Percentiles rank a stretch among this genome's conserved stretches.
These are phyloP conservation scores for Orchesella cincta DNA, from an alignment of 1,140 invertebrate genomes.

Conservation along the genomic window DNA sequence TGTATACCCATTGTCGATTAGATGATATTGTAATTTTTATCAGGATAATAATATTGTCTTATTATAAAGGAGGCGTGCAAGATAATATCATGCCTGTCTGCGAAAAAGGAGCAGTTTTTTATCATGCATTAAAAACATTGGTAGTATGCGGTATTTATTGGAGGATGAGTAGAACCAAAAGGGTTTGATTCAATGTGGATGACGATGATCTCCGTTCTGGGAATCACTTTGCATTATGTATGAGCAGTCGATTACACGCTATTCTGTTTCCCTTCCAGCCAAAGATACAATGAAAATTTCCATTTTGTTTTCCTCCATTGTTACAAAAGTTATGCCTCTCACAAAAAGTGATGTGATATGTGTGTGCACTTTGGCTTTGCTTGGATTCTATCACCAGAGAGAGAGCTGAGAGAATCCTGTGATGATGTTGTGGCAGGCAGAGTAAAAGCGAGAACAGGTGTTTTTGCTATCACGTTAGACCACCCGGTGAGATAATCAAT, in stretches of 20 bases:
- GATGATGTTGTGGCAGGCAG: neutral
- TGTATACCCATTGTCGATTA: neutral
- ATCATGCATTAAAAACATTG: neutral
- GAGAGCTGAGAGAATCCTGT: no score
- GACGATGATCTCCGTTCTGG: neutral
- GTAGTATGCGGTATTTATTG: neutral
- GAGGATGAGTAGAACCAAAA: neutral
- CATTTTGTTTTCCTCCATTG: no score
- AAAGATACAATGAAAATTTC: neutral
- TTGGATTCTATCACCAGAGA: no score
- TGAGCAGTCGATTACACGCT: conserved; percentile 9
- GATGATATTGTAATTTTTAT: conserved; percentile 12
- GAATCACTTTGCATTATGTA: conserved; percentile 13
- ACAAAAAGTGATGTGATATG: no score
- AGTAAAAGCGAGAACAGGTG: neutral
- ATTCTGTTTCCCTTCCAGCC: conserved; percentile 1
- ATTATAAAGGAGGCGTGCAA: conserved; percentile 5
- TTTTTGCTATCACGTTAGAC: conserved; percentile 21
- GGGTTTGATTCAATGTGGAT: neutral
- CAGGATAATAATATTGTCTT: conserved; percentile 12
- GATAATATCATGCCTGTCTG: conserved; percentile 3
- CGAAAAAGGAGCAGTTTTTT: conserved; percentile 12
- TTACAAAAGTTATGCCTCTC: no score
- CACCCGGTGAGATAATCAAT: conserved; percentile 45
- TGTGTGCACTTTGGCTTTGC: no score